Evolutionary conservation across 1,140 invertebrate species (phyloP).

Genomic region (Drosophila sp.): DNA sequence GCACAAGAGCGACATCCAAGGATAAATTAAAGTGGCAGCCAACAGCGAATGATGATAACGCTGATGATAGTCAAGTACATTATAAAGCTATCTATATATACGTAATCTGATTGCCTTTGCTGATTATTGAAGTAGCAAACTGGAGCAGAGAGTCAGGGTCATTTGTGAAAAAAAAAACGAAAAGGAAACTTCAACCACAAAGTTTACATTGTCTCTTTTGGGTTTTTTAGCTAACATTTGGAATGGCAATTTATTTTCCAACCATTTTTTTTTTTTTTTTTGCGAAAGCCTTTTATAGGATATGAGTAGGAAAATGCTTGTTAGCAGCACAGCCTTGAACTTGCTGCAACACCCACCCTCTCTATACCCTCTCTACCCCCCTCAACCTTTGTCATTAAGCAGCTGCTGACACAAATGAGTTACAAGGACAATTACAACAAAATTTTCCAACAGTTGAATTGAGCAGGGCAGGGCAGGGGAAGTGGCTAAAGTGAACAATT

Average conservation of each 20-base stretch:
- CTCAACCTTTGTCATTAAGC: constrained; percentile 25
- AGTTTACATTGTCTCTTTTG: background rate
- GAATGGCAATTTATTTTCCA: constrained; percentile 5
- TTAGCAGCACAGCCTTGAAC: constrained; percentile 68
- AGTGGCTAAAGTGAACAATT: background rate
- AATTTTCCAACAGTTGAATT: constrained; percentile 22
- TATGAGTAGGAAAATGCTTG: constrained; percentile 76
- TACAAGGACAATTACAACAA: constrained; percentile 62
- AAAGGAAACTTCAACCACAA: background rate
- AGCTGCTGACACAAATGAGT: constrained; percentile 39
- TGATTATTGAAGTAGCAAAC: background rate
- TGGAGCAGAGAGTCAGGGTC: constrained; percentile 1
- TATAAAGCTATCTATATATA: background rate
- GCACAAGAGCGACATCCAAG: constrained; percentile 2
- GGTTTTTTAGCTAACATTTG: background rate
- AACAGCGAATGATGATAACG: constrained; percentile 2
- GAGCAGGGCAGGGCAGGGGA: background rate
- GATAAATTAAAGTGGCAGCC: constrained; percentile 9
- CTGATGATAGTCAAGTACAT: constrained; percentile 6
- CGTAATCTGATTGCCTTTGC: background rate
- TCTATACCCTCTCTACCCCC: background rate
- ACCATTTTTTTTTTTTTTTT: background rate
- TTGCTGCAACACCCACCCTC: constrained; percentile 41
- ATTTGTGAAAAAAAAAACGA: background rate
- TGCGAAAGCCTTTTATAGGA: constrained; percentile 29